A percentile compares a stretch with the other conserved stretches of the same genome.
Evolutionary conservation across 1,140 invertebrate species (phyloP).

Genomic region (Heliconius melpomene): DNA sequence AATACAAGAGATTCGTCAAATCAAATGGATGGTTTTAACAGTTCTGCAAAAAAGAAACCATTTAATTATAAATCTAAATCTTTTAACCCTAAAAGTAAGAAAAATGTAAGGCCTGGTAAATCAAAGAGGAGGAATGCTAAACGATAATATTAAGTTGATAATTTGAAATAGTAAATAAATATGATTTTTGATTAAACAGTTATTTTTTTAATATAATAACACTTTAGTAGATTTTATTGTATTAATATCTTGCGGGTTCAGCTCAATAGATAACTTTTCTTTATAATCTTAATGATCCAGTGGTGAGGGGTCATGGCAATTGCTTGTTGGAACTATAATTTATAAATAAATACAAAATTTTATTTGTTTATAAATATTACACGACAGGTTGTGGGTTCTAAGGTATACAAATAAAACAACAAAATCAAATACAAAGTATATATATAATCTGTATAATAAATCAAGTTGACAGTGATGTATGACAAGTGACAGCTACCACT

Average conservation of each 20-base stretch:
- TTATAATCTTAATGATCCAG: too few species aligned
- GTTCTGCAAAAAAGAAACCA: slow-evolving; percentile 72
- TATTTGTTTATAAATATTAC: too few species aligned
- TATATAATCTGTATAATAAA: slow-evolving; percentile 1
- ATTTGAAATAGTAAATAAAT: slow-evolving; percentile 28
- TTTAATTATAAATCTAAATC: slow-evolving; percentile 67
- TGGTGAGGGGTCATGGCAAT: too few species aligned
- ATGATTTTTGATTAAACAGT: background rate
- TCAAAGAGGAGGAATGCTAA: slow-evolving; percentile 83
- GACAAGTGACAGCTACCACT: slow-evolving; percentile 59
- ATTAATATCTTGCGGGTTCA: too few species aligned
- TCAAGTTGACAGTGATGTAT: background rate
- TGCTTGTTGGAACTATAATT: too few species aligned
- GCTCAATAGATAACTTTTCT: too few species aligned
- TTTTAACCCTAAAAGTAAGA: slow-evolving; percentile 65
- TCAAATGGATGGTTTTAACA: slow-evolving; percentile 84
- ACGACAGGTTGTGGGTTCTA: background rate
- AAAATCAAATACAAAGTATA: background rate
- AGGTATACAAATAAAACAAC: background rate
- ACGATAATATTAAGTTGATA: slow-evolving; percentile 51
- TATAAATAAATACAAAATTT: too few species aligned
- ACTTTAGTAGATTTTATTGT: too few species aligned
- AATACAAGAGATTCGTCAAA: slow-evolving; percentile 92
- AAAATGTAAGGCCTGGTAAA: slow-evolving; percentile 83
- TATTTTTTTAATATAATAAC: too few species aligned